Percentiles rank a stretch among this genome's conserved stretches.
phyloP scores from a whole-genome alignment of 2,113 vertebrate genomes.

The Calypte anna region DNA sequence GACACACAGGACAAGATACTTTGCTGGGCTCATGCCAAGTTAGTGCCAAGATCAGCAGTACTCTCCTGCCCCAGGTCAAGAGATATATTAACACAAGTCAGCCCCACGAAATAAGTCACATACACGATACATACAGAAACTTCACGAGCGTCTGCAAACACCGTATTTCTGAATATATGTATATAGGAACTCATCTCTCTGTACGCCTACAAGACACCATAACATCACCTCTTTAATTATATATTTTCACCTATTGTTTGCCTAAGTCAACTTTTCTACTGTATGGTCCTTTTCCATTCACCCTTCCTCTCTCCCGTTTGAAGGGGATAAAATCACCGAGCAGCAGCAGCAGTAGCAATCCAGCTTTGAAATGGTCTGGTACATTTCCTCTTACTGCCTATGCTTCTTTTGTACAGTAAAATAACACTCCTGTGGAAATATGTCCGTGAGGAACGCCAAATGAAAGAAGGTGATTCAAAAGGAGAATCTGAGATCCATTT shows the following conservation, averaged over 20 bases:
- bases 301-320: slow-evolving; percentile 58
- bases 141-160: slow-evolving; percentile 74
- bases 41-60: slow-evolving; percentile 78
- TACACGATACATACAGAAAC: slow-evolving; percentile 81
- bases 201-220: slow-evolving; percentile 74
- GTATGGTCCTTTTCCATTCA: slow-evolving; percentile 64
- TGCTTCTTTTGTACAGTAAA: slow-evolving; percentile 3
- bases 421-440: slow-evolving; percentile 14
- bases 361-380: slow-evolving; percentile 68
- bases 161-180: slow-evolving; percentile 76
- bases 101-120: slow-evolving; percentile 82
- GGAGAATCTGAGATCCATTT: slow-evolving; percentile 12
- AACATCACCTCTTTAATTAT: slow-evolving; percentile 68
- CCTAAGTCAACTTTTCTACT: slow-evolving; percentile 69
- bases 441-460: background rate
- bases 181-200: slow-evolving; percentile 69
- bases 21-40: slow-evolving; percentile 63
- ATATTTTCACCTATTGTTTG: slow-evolving; percentile 66
- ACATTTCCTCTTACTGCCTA: slow-evolving; percentile 48
- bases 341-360: slow-evolving; percentile 80
- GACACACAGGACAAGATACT: background rate
- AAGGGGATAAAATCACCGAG: slow-evolving; percentile 61
- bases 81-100: slow-evolving; percentile 84
- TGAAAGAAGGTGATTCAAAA: slow-evolving; percentile 22
- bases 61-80: slow-evolving; percentile 79